These are phyloP conservation scores for Campopleginae sp. DNA, from an alignment of 2,888 invertebrate species.

Conservation along the genomic window DNA sequence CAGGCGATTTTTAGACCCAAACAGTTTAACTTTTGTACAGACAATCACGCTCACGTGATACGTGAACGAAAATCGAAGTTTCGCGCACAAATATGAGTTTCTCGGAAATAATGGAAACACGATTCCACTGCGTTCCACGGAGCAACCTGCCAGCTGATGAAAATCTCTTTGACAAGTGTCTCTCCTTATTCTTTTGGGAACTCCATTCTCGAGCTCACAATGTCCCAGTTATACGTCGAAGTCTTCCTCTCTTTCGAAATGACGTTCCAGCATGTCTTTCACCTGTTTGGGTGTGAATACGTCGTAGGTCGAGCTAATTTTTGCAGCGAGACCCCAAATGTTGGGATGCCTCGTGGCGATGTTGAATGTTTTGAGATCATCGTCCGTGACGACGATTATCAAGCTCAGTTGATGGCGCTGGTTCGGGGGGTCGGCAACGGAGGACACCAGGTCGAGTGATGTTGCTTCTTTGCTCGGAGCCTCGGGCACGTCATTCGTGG, in stretches of 20 bases:
- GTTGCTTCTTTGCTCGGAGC: not conserved
- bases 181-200: not conserved
- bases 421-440: not conserved
- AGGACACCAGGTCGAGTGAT: not conserved
- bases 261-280: slow-evolving; percentile 52
- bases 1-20: not conserved
- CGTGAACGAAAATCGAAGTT: not conserved
- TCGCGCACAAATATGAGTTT: not conserved
- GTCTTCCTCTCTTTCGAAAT: slow-evolving; percentile 52
- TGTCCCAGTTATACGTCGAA: not conserved
- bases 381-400: slow-evolving; percentile 65
- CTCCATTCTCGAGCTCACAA: not conserved
- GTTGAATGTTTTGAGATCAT: slow-evolving; percentile 64
- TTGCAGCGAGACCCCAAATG: slow-evolving; percentile 63
- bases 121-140: not conserved
- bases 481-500: not conserved
- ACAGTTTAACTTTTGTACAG: not conserved
- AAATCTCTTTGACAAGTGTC: not conserved
- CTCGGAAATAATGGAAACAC: not conserved
- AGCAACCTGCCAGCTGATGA: not conserved
- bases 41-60: not conserved
- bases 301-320: slow-evolving; percentile 57
- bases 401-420: slow-evolving; percentile 20
- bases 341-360: slow-evolving; percentile 56
- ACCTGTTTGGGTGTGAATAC: slow-evolving; percentile 59